Conservation (phyloP, 1,140 invertebrate genomes). For the Lamellibrachia luymesi region DNA sequence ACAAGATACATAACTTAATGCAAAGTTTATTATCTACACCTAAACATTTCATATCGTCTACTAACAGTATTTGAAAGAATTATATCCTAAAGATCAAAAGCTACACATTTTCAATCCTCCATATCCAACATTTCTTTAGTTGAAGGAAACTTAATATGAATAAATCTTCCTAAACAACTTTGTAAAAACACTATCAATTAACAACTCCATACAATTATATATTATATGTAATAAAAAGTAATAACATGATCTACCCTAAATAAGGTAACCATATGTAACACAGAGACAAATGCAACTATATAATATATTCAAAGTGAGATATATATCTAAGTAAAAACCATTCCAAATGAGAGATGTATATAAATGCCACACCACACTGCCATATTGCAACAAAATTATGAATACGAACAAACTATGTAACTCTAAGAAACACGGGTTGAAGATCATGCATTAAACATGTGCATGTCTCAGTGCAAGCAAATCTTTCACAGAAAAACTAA, state of each 20-base stretch:
- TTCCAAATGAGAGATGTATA: neutral
- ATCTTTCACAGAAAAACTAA: neutral
- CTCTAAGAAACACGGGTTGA: neutral
- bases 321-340: neutral
- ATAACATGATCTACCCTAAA: neutral
- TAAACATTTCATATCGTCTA: neutral
- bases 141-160: neutral
- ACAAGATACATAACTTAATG: neutral
- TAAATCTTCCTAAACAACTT: neutral
- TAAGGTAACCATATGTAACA: neutral
- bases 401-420: neutral
- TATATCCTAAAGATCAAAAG: neutral
- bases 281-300: neutral
- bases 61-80: neutral
- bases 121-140: neutral
- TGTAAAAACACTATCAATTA: neutral
- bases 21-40: neutral
- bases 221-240: neutral
- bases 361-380: conserved; percentile 3
- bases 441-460: neutral
- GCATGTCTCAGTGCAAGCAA: neutral
- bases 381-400: neutral
- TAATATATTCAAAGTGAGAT: neutral
- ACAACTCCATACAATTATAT: neutral
- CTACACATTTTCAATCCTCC: neutral